These are phyloP conservation scores for Copidosoma floridanum DNA, from an alignment of 1,140 invertebrate genomes.

Conservation along the genomic window DNA sequence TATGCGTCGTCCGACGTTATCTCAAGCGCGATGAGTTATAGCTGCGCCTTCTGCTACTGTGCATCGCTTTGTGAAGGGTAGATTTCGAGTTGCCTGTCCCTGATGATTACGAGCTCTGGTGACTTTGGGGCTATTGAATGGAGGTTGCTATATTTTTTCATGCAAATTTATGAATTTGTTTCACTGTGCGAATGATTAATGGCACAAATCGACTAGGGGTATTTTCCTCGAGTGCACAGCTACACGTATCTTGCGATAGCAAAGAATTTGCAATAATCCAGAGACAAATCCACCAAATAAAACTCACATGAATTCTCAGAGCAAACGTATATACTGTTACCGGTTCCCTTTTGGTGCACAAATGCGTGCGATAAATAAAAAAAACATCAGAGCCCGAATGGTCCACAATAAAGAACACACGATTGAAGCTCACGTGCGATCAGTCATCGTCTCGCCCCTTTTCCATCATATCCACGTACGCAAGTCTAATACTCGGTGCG, in stretches of 20 bases:
- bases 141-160: too few relatives aligned
- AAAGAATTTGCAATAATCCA: background rate
- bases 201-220: too few relatives aligned
- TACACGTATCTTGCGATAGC: background rate
- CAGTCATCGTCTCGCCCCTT: constrained; percentile 13
- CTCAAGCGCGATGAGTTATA: constrained; percentile 47
- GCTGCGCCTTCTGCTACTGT: too few relatives aligned
- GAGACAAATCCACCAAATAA: constrained; percentile 4
- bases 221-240: constrained; percentile 15
- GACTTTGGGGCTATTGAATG: too few relatives aligned
- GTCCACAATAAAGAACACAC: constrained; percentile 10
- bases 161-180: too few relatives aligned
- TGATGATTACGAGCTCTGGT: too few relatives aligned
- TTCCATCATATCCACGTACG: background rate
- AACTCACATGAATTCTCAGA: background rate
- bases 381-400: constrained; percentile 8
- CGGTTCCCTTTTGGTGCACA: too few relatives aligned
- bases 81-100: too few relatives aligned
- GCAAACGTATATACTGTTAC: too few relatives aligned
- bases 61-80: too few relatives aligned
- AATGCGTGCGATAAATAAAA: background rate
- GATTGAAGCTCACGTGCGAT: constrained; percentile 18
- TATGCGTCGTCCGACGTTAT: constrained; percentile 50
- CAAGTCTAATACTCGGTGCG: constrained; percentile 9
- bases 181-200: too few relatives aligned